These are phyloP conservation scores for Sipha flava DNA, from an alignment of 1,140 invertebrate species.

Conservation along the genomic window DNA sequence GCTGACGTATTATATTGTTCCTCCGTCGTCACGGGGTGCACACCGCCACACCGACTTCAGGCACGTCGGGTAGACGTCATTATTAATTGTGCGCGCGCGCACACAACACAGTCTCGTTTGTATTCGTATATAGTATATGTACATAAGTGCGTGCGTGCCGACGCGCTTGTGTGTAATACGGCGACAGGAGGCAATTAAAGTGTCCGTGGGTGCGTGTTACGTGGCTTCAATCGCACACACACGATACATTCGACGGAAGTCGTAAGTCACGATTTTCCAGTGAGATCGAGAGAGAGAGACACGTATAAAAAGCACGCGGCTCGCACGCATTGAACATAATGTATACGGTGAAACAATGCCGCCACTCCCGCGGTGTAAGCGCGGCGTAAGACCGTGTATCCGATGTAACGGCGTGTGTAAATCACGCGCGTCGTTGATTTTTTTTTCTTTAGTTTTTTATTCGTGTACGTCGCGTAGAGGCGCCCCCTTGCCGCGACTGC, in stretches of 20 bases:
- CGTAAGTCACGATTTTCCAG: slow-evolving; percentile 30
- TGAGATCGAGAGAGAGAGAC: background rate
- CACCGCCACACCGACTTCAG: background rate
- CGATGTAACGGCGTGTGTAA: background rate
- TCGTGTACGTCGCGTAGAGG: too few species aligned
- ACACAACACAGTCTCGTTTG: background rate
- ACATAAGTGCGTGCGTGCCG: background rate
- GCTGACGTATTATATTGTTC: background rate
- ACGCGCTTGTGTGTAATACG: background rate
- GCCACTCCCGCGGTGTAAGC: background rate
- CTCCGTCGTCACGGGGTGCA: background rate
- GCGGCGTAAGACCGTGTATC: background rate
- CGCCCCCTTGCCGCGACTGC: too few species aligned
- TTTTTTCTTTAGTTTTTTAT: background rate
- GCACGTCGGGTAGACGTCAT: slow-evolving; percentile 7
- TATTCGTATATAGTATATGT: background rate
- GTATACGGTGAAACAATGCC: background rate
- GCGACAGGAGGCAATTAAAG: slow-evolving; percentile 21
- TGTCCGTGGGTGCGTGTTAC: background rate
- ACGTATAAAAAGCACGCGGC: background rate
- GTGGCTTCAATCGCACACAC: background rate
- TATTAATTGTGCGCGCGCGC: background rate
- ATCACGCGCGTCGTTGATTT: background rate
- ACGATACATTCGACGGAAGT: background rate
- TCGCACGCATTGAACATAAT: background rate